Conservation (phyloP, 2,797 vertebrate species). For the Poeciliopsis gracilis region DNA sequence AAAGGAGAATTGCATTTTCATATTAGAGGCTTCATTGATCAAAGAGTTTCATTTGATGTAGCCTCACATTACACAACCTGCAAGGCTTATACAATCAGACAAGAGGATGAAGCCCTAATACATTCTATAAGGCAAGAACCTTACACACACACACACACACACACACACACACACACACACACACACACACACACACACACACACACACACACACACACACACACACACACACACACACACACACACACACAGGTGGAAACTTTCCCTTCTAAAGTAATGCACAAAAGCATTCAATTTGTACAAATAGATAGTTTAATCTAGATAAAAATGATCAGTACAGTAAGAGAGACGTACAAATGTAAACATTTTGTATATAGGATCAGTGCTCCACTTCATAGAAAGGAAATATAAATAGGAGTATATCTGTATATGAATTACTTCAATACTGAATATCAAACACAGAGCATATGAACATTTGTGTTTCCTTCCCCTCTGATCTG, state of each 20-base stretch:
- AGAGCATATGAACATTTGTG: background rate
- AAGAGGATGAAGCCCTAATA: conserved; percentile 34
- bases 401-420: background rate
- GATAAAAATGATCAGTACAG: conserved; percentile 17
- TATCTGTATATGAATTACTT: background rate
- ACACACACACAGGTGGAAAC: background rate
- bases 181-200: background rate
- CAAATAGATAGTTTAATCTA: conserved; percentile 9
- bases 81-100: conserved; percentile 34
- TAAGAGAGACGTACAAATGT: conserved; percentile 52
- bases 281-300: conserved; percentile 14
- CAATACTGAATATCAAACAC: background rate
- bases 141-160: background rate
- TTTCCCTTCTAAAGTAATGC: background rate
- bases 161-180: background rate
- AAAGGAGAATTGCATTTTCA: conserved; percentile 28
- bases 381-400: background rate
- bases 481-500: conserved; percentile 13
- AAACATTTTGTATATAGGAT: conserved; percentile 34
- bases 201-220: background rate
- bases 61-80: conserved; percentile 38
- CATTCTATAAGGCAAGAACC: conserved; percentile 24
- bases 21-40: conserved; percentile 27
- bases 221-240: background rate
- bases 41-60: conserved; percentile 49